Evolutionary conservation across 2,888 invertebrate genomes (phyloP).

Genomic region (Drosophila mimica): DNA sequence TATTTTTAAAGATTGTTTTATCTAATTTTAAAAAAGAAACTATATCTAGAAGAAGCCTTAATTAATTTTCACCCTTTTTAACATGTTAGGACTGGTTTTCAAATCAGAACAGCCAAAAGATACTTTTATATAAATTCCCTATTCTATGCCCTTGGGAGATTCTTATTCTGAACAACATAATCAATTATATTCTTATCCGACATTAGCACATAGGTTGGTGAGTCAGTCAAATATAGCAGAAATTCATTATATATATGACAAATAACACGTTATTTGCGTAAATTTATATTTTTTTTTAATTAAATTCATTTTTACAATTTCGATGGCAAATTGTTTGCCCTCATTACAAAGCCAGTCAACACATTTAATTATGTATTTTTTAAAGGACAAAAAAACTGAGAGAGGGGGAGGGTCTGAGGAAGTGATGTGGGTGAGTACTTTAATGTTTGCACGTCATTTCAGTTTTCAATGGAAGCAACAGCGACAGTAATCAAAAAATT

Average conservation of each 20-base stretch:
- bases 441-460: constrained; percentile 38
- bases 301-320: constrained; percentile 54
- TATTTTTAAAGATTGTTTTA: too few relatives aligned
- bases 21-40: too few relatives aligned
- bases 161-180: neutral
- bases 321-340: constrained; percentile 54
- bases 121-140: neutral
- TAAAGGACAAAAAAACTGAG: neutral
- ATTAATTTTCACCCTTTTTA: too few relatives aligned
- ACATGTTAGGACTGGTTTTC: too few relatives aligned
- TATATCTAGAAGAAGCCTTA: too few relatives aligned
- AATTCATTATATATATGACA: neutral
- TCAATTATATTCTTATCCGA: neutral
- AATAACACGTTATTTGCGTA: constrained; percentile 23
- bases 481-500: constrained; percentile 17
- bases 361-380: constrained; percentile 62
- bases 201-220: neutral
- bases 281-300: constrained; percentile 49
- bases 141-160: neutral
- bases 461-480: constrained; percentile 47
- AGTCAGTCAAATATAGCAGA: neutral
- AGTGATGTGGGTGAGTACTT: constrained; percentile 3
- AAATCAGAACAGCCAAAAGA: too few relatives aligned
- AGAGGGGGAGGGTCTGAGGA: neutral
- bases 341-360: constrained; percentile 40